Base-by-base conservation (phyloP, 2,888 invertebrate genomes). In the Ennomos fuscantarius region DNA sequence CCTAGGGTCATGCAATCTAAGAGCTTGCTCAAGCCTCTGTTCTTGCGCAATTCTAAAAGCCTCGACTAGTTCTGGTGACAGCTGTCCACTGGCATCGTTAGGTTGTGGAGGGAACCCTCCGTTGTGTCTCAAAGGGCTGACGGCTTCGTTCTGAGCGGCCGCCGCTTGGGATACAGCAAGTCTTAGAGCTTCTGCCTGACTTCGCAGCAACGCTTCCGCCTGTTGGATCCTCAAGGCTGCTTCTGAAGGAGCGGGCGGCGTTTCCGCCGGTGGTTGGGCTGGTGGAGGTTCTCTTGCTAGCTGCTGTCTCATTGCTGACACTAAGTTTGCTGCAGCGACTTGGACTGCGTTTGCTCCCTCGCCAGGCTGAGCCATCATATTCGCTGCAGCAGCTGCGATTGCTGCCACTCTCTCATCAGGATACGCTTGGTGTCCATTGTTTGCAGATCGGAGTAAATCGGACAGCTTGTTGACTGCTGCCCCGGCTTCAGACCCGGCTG, bases 101-200 rank as follows among this genome's bases (percentile, higher is more conserved):
- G 86, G 85, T 54, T 87, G 87, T 0, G 86, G 88, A 42, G 89
- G 83, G 53, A 89, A 91, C 1, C 92, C 89, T 53, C 92, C 92
- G 73, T 92, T 92, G 77, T 92, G 92, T 76, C 91, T 80, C 50
- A 91, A 67, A 9, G 91, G 91, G 70, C 89, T 89, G 10, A 83
- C 74, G 1, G 84, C 77, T 54, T 88, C 91, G 54, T 79, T 84
- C 46, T 91, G 93, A 1, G 93, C 93, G 0, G 93, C 93, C 0
- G 94, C 93, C 0, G 95, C 95, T 76, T 96, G 96, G 8, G 94
- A 94, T 65, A 97, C 97, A 35, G 97, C 97, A 57, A 97, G 84
- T 73, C 97, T 93, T 36, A 97, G 91, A 0, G 97, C 97, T 82
- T 97, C 97, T 0, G 97, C 97, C 77, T 97, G 97, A 69, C 96